Evolutionary conservation across 2,113 vertebrate genomes (phyloP).

Genomic region (Gymnocephalus cernua): DNA sequence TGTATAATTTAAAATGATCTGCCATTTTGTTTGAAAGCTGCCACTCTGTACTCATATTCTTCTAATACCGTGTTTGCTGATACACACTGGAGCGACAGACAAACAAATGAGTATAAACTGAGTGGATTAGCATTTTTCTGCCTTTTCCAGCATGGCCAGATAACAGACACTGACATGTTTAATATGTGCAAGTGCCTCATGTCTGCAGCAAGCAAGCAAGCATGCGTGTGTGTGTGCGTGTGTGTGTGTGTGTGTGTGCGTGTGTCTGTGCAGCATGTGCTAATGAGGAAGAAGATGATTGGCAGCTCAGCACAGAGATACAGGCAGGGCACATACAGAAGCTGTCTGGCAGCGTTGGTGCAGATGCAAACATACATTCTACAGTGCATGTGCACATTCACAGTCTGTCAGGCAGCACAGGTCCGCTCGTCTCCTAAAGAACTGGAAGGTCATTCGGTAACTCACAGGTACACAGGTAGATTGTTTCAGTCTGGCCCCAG

Average conservation of each 20-base stretch:
- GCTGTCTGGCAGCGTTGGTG: slow-evolving; percentile 42
- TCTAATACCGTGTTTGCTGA: not conserved
- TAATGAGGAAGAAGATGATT: slow-evolving; percentile 56
- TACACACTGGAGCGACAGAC: not conserved
- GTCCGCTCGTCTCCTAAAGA: slow-evolving; percentile 45
- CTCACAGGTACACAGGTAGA: slow-evolving; percentile 32
- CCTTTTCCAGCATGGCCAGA: slow-evolving; percentile 51
- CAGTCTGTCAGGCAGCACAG: slow-evolving; percentile 56
- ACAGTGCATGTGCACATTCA: slow-evolving; percentile 48
- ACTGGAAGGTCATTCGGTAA: slow-evolving; percentile 55
- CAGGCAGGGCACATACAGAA: slow-evolving; percentile 51
- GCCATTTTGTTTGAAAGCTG: not conserved
- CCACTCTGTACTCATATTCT: not conserved
- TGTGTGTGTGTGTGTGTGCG: slow-evolving; percentile 13
- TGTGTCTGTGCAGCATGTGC: not conserved
- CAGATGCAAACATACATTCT: slow-evolving; percentile 59
- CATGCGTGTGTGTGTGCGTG: slow-evolving; percentile 1
- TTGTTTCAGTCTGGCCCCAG: slow-evolving; percentile 48
- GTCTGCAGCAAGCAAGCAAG: slow-evolving; percentile 45
- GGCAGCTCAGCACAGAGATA: slow-evolving; percentile 65
- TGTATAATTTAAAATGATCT: not conserved
- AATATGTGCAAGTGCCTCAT: slow-evolving; percentile 36
- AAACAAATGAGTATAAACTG: not conserved
- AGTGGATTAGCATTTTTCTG: not conserved
- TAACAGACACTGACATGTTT: slow-evolving; percentile 39